Conservation (phyloP, 2,797 vertebrate genomes). For the Sebastolobus altivelis region DNA sequence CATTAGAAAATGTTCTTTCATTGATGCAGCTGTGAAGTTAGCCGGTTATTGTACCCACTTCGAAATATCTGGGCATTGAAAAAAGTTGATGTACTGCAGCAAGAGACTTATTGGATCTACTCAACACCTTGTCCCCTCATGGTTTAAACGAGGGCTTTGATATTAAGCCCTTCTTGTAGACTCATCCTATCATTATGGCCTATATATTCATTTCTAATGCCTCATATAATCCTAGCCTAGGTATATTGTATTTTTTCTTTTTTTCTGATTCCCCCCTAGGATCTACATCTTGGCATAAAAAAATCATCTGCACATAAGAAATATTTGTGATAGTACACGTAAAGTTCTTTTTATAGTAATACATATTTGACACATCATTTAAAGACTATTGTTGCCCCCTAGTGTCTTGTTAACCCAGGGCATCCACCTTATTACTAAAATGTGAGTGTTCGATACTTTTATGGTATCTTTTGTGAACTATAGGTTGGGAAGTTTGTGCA, state of each 20-base stretch:
- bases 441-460: neutral
- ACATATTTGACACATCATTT: neutral
- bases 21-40: neutral
- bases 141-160: slow-evolving; percentile 5
- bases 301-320: neutral
- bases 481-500: neutral
- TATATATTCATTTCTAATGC: neutral
- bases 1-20: neutral
- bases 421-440: too few relatives aligned
- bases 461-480: neutral
- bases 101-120: slow-evolving; percentile 3
- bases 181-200: neutral
- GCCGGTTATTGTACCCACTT: neutral
- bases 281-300: neutral
- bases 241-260: neutral
- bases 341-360: neutral
- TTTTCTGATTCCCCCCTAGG: neutral
- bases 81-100: neutral
- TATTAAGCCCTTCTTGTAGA: neutral
- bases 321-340: neutral
- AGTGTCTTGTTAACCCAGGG: neutral
- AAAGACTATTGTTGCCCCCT: neutral
- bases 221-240: neutral
- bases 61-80: neutral
- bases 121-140: neutral